Percentiles rank a stretch among this genome's conserved stretches.
These are phyloP conservation scores for Enteromius treurensis DNA, from an alignment of 2,797 vertebrate genomes.

Conservation along the genomic window DNA sequence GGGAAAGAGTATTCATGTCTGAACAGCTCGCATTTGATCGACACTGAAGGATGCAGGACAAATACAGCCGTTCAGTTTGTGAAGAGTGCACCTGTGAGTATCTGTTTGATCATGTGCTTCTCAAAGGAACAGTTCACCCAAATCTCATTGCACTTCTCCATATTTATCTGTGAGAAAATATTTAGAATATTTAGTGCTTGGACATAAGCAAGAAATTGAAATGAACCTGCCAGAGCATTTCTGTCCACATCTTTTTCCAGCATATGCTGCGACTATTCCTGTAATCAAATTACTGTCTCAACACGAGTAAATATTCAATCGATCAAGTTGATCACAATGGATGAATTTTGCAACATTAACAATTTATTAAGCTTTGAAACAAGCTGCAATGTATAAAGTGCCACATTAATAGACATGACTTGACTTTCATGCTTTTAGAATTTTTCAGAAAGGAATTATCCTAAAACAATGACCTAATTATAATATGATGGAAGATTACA, in stretches of 20 bases:
- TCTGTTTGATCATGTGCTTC: not conserved
- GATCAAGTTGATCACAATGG: not conserved
- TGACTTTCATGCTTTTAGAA: not conserved
- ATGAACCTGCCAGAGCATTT: not conserved
- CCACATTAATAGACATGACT: not conserved
- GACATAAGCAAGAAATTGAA: not conserved
- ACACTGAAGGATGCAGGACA: not conserved
- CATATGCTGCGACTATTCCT: not conserved
- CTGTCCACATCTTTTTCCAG: not conserved
- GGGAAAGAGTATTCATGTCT: not conserved
- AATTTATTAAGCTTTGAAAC: not conserved
- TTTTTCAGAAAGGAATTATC: not conserved
- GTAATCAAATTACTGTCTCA: not conserved
- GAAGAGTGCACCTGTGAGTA: not conserved
- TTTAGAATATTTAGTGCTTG: not conserved
- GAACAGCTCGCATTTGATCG: not conserved
- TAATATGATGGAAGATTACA: not conserved
- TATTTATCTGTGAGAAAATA: not conserved
- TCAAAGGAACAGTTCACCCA: not conserved
- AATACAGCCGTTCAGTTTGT: not conserved
- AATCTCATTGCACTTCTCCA: not conserved
- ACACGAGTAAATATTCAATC: not conserved
- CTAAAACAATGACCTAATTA: not conserved
- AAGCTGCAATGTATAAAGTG: not conserved
- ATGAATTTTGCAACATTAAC: not conserved